Percentiles rank a stretch among this genome's conserved stretches.
phyloP scores from a whole-genome alignment of 2,113 vertebrate species.

The Pitta sordida region DNA sequence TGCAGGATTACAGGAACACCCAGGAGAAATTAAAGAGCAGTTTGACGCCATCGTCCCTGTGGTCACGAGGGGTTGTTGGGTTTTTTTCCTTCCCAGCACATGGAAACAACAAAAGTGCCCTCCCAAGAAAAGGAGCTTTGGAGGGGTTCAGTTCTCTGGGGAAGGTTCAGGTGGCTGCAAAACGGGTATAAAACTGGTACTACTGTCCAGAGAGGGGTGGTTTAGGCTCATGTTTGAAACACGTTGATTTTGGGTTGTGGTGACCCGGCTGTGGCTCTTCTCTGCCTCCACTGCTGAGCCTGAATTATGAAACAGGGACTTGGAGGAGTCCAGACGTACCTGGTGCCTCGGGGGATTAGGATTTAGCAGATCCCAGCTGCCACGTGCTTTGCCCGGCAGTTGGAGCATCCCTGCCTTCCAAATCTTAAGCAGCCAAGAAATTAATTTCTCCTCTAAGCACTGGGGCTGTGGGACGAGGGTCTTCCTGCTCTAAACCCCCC shows the following conservation, averaged over 20 bases:
- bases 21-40: slow-evolving; percentile 37
- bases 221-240: background rate
- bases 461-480: background rate
- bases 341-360: background rate
- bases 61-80: rapidly evolving
- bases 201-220: rapidly evolving
- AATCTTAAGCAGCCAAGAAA: background rate
- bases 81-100: background rate
- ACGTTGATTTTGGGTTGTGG: rapidly evolving
- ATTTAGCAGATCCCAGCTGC: background rate
- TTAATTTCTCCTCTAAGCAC: background rate
- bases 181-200: rapidly evolving
- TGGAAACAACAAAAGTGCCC: background rate
- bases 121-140: background rate
- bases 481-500: background rate
- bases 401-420: background rate
- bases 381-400: background rate
- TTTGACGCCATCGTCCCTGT: rapidly evolving
- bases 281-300: background rate
- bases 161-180: rapidly evolving
- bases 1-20: background rate
- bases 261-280: background rate
- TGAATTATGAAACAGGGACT: rapidly evolving
- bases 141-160: background rate
- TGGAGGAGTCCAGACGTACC: background rate